These are phyloP conservation scores for Harpalus rubripes DNA, from an alignment of 2,888 invertebrate species.

Conservation along the genomic window DNA sequence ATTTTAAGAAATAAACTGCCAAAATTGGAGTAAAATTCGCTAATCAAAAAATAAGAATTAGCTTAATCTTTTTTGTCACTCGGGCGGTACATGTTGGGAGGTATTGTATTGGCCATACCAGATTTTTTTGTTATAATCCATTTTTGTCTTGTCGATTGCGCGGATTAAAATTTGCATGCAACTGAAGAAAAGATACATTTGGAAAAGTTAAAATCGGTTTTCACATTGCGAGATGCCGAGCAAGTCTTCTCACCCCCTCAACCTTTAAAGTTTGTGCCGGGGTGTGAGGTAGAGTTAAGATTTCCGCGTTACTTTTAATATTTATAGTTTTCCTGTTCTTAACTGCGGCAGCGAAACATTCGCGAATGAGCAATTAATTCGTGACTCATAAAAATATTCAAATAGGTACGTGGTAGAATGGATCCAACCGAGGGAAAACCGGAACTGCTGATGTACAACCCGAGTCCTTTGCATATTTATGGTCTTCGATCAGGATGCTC, in stretches of 20 bases:
- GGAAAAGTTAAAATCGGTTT: conserved; percentile 52
- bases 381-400: conserved; percentile 68
- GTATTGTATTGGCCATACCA: too few relatives aligned
- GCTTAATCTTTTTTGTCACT: too few relatives aligned
- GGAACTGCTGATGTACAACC: conserved; percentile 69
- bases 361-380: conserved; percentile 68
- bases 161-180: conserved; percentile 41
- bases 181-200: conserved; percentile 38
- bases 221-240: conserved; percentile 17
- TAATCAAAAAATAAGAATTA: too few relatives aligned
- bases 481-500: conserved; percentile 25
- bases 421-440: conserved; percentile 61
- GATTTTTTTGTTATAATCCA: too few relatives aligned
- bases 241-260: not conserved
- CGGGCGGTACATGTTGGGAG: too few relatives aligned
- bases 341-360: conserved; percentile 61
- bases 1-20: too few relatives aligned
- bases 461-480: conserved; percentile 68
- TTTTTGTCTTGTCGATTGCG: not conserved
- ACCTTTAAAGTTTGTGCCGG: conserved; percentile 44
- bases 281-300: conserved; percentile 52
- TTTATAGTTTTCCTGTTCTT: conserved; percentile 67
- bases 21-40: too few relatives aligned
- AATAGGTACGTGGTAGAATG: conserved; percentile 50
- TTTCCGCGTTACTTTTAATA: conserved; percentile 65